These are phyloP conservation scores for Microcaecilia unicolor DNA, from an alignment of 2,797 vertebrate species.

Conservation along the genomic window DNA sequence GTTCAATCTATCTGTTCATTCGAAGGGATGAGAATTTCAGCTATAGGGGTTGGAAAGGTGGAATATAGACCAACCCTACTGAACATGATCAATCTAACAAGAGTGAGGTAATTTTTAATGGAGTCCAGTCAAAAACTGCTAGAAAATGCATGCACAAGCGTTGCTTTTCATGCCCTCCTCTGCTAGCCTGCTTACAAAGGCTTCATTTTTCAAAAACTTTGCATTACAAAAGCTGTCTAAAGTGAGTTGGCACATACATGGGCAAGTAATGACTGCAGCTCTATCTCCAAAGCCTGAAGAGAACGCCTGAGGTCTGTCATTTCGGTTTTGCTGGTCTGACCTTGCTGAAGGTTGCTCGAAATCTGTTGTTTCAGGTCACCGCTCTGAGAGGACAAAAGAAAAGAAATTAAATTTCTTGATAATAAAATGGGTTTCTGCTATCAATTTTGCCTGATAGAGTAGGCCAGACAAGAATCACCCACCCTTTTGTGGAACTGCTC, in stretches of 20 bases:
- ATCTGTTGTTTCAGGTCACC: conserved; percentile 58
- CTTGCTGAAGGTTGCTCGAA: conserved; percentile 56
- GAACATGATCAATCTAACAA: no score
- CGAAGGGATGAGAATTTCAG: no score
- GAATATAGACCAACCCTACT: no score
- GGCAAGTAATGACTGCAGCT: conserved; percentile 76
- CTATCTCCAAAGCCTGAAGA: conserved; percentile 75
- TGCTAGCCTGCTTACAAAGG: no score
- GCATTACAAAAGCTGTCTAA: neutral
- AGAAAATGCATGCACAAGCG: no score
- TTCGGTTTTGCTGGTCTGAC: conserved; percentile 70
- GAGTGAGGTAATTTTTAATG: no score
- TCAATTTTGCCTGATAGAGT: neutral
- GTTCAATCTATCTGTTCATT: no score
- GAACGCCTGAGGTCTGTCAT: conserved; percentile 66
- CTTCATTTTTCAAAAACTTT: no score
- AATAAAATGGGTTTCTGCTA: neutral
- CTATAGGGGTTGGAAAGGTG: no score
- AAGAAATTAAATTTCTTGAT: no score
- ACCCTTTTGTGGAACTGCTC: conserved; percentile 75
- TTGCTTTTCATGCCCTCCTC: no score
- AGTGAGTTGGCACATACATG: conserved; percentile 56
- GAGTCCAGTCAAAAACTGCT: no score
- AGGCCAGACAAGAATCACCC: neutral
- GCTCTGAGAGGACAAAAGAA: conserved; percentile 16